These are phyloP conservation scores for Pogonocichla stellata DNA, from an alignment of 2,113 vertebrate genomes.

Conservation along the genomic window DNA sequence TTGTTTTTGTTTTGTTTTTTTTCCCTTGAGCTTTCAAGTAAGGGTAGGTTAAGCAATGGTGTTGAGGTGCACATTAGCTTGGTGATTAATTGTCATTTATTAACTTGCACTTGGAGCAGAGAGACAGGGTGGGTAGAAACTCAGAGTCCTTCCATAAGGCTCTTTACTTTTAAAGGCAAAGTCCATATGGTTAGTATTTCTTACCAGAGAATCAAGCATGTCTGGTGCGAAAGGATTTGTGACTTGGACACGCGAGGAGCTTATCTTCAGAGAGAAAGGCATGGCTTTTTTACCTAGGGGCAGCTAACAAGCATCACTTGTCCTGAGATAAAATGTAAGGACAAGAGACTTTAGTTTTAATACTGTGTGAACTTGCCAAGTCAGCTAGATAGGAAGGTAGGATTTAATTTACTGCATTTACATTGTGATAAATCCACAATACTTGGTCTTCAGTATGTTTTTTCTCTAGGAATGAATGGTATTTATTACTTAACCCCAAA, in stretches of 20 bases:
- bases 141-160: not conserved
- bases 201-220: not conserved
- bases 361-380: not conserved
- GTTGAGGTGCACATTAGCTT: not conserved
- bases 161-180: constrained; percentile 50
- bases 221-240: constrained; percentile 22
- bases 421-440: not conserved
- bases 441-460: not conserved
- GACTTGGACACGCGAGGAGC: not conserved
- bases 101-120: constrained; percentile 18
- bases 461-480: not conserved
- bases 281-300: not conserved
- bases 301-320: not conserved
- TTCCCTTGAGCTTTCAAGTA: not conserved
- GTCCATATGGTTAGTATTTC: constrained; percentile 3
- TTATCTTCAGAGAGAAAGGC: constrained; percentile 18
- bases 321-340: not conserved
- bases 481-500: not conserved
- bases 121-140: not conserved
- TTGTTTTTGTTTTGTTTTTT: not conserved
- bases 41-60: not conserved
- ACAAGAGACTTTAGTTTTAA: not conserved
- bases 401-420: not conserved
- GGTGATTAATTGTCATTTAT: constrained; percentile 33
- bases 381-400: not conserved